phyloP scores from a whole-genome alignment of 2,888 invertebrate species.

The Spicauda simplicius region DNA sequence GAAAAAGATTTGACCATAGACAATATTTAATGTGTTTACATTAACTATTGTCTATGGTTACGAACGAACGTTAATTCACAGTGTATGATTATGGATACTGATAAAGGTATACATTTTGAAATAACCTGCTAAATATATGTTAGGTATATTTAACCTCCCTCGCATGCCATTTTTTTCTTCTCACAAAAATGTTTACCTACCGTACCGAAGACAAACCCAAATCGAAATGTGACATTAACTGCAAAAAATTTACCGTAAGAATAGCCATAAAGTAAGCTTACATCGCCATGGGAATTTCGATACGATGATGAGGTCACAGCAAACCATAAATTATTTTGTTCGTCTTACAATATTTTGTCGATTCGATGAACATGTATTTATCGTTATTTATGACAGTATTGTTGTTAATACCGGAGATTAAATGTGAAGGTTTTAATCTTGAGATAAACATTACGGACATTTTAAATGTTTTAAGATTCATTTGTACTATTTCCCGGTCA shows the following conservation, averaged over 20 bases:
- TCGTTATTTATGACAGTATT: background rate
- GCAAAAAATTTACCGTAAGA: background rate
- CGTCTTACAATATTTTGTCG: background rate
- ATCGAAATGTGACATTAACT: background rate
- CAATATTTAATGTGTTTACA: no score
- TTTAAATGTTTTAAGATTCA: background rate
- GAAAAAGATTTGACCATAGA: no score
- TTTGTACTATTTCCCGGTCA: background rate
- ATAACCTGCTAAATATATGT: no score
- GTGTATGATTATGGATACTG: no score
- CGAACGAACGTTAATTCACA: no score
- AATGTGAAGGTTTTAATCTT: slow-evolving; percentile 1
- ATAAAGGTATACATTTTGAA: no score
- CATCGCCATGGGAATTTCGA: background rate
- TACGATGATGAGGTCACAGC: background rate
- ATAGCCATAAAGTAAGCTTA: background rate
- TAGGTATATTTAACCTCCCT: no score
- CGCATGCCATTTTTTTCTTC: no score
- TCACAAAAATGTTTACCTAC: background rate
- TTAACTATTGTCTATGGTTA: no score
- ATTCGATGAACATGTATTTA: slow-evolving; percentile 2
- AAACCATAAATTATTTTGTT: background rate
- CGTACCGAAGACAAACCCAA: background rate
- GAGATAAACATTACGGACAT: background rate
- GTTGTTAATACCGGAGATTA: background rate